These are phyloP conservation scores for Diplodus puntazzo DNA, from an alignment of 2,797 vertebrate species.

Conservation along the genomic window DNA sequence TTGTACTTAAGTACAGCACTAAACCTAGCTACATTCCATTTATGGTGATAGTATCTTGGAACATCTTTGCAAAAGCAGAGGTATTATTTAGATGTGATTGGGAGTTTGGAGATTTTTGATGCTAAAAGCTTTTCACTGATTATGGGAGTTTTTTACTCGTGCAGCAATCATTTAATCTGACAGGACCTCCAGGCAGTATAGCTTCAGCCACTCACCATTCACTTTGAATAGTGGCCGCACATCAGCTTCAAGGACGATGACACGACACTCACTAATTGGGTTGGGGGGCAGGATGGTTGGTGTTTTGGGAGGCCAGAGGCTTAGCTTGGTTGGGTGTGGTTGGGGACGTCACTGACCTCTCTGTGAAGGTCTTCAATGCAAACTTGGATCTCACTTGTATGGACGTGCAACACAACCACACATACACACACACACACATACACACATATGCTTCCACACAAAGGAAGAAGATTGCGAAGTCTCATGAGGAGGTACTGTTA, in stretches of 20 bases:
- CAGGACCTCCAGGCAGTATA: background rate
- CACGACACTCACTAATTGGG: slow-evolving; percentile 31
- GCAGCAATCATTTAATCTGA: background rate
- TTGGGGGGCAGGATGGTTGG: slow-evolving; percentile 4
- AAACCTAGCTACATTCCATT: too few relatives aligned
- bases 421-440: too few relatives aligned
- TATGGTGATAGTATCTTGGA: background rate
- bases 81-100: too few relatives aligned
- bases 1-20: too few relatives aligned
- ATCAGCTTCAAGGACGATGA: slow-evolving; percentile 35
- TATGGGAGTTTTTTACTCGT: too few relatives aligned
- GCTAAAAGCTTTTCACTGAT: background rate
- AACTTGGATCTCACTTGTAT: slow-evolving; percentile 33
- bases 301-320: slow-evolving; percentile 9
- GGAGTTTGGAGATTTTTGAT: slow-evolving; percentile 1
- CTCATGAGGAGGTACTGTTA: slow-evolving; percentile 61
- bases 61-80: background rate
- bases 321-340: slow-evolving; percentile 18
- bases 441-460: slow-evolving; percentile 22
- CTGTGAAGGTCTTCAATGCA: slow-evolving; percentile 50
- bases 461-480: slow-evolving; percentile 49
- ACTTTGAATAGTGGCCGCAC: slow-evolving; percentile 4
- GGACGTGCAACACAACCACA: slow-evolving; percentile 7
- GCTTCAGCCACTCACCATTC: background rate
- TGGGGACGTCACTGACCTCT: slow-evolving; percentile 37